Percentiles rank a stretch among this genome's conserved stretches.
Evolutionary conservation across 2,113 vertebrate species (phyloP).

Genomic region (Semicossyphus pulcher): DNA sequence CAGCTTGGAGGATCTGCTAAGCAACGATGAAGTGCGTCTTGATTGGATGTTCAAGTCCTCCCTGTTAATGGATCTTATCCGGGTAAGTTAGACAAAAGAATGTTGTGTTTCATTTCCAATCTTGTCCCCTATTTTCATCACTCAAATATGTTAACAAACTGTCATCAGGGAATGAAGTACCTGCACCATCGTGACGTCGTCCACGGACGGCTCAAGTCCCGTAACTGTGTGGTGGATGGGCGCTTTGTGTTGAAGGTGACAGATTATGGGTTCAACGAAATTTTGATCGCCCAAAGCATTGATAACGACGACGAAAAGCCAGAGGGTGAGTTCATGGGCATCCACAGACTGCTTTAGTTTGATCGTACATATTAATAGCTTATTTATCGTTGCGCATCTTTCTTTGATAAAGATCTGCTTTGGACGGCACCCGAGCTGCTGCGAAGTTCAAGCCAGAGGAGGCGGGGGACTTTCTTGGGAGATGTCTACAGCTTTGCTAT

Average conservation of each 20-base stretch:
- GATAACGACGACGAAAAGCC: conserved; percentile 57
- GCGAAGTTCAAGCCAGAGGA: conserved; percentile 75
- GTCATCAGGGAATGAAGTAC: conserved; percentile 89
- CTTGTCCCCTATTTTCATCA: neutral
- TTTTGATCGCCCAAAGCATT: conserved; percentile 84
- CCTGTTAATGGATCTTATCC: conserved; percentile 91
- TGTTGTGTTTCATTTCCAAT: neutral
- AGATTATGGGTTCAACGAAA: conserved; percentile 89
- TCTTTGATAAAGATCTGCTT: conserved; percentile 82
- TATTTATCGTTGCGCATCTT: neutral
- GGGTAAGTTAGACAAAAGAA: conserved; percentile 77
- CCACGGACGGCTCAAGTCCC: conserved; percentile 93
- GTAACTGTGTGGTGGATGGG: conserved; percentile 95
- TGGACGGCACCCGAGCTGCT: conserved; percentile 95
- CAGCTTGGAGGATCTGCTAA: conserved; percentile 90
- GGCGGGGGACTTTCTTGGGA: conserved; percentile 78
- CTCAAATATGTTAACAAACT: neutral
- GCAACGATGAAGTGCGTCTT: conserved; percentile 91
- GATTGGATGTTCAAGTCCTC: conserved; percentile 99
- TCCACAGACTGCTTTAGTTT: neutral
- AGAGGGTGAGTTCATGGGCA: conserved; percentile 78
- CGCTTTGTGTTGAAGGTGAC: conserved; percentile 95
- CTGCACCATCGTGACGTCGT: conserved; percentile 88
- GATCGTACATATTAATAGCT: neutral
- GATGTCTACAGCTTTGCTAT: conserved; percentile 92